Conservation (phyloP, 2,888 invertebrate genomes). For the Lobophora halterata region DNA sequence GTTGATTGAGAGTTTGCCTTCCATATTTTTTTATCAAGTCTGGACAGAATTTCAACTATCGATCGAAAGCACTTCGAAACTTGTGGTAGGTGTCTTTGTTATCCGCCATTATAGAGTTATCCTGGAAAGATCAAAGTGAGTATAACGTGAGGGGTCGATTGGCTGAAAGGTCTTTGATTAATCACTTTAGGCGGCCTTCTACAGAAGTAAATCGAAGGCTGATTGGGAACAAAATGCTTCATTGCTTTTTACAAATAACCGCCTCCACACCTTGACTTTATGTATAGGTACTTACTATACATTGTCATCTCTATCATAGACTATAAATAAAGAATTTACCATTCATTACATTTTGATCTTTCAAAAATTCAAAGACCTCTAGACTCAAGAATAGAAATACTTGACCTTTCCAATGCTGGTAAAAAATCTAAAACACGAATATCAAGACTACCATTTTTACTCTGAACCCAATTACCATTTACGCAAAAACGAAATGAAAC, state of each 20-base stretch:
- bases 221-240: too few relatives aligned
- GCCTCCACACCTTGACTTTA: too few relatives aligned
- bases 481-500: constrained; percentile 11
- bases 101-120: constrained; percentile 27
- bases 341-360: too few relatives aligned
- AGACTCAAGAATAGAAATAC: too few relatives aligned
- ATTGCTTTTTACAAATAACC: too few relatives aligned
- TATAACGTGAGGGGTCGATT: constrained; percentile 49
- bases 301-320: too few relatives aligned
- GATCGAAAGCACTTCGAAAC: constrained; percentile 15
- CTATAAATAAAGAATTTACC: not conserved
- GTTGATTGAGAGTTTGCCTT: too few relatives aligned
- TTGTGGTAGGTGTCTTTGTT: constrained; percentile 23
- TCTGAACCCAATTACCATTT: not conserved
- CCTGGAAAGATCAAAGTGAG: constrained; percentile 23
- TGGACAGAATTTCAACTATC: too few relatives aligned
- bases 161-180: constrained; percentile 51
- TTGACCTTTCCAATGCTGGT: too few relatives aligned
- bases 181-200: constrained; percentile 38
- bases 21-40: too few relatives aligned
- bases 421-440: not conserved
- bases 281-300: too few relatives aligned
- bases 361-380: too few relatives aligned
- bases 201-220: constrained; percentile 5
- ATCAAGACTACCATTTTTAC: constrained; percentile 1